These are phyloP conservation scores for Euwallacea similis DNA, from an alignment of 1,140 invertebrate genomes.

Conservation along the genomic window DNA sequence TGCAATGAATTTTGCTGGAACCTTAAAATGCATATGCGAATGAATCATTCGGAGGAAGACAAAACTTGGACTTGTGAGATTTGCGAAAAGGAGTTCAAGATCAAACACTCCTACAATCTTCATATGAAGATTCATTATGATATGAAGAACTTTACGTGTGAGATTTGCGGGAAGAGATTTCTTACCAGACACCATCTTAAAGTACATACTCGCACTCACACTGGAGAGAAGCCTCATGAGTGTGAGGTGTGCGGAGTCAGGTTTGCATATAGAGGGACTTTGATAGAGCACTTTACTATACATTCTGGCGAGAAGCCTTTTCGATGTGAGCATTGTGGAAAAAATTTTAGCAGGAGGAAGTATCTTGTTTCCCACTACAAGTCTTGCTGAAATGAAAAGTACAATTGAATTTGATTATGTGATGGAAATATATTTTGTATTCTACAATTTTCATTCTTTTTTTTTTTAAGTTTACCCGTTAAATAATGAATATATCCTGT, in stretches of 20 bases:
- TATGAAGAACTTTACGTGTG: constrained; percentile 40
- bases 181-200: constrained; percentile 33
- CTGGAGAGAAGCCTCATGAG: constrained; percentile 42
- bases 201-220: constrained; percentile 64
- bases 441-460: too few relatives aligned
- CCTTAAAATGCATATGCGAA: neutral
- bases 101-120: constrained; percentile 53
- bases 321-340: constrained; percentile 70
- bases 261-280: constrained; percentile 51
- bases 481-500: too few relatives aligned
- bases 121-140: constrained; percentile 49
- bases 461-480: too few relatives aligned
- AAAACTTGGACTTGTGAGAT: constrained; percentile 15
- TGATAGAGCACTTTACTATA: constrained; percentile 67
- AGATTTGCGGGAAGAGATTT: neutral
- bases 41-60: neutral
- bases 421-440: too few relatives aligned
- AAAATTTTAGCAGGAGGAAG: constrained; percentile 64
- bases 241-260: constrained; percentile 44
- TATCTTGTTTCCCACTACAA: neutral
- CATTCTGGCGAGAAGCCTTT: constrained; percentile 78
- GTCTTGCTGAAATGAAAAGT: neutral
- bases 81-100: constrained; percentile 12
- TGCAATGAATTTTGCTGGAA: neutral
- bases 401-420: too few relatives aligned